Conservation (phyloP, 2,888 invertebrate genomes). For the Melieria picta region DNA sequence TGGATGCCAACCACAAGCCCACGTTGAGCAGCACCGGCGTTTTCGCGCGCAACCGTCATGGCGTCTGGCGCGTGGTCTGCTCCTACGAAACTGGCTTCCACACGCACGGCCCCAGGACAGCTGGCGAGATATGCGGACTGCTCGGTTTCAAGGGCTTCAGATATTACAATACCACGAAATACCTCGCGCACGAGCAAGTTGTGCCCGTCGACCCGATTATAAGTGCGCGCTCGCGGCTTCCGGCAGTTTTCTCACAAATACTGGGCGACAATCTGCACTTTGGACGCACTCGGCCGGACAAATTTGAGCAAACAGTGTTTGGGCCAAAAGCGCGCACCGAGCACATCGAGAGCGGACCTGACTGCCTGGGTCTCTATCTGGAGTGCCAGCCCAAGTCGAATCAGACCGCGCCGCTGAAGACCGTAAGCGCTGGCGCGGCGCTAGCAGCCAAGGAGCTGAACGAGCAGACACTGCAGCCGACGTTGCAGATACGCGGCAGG, state of each 20-base stretch:
- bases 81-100: conserved; percentile 63
- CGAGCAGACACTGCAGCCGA: conserved; percentile 46
- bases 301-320: conserved; percentile 6
- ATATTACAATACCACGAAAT: conserved; percentile 54
- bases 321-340: conserved; percentile 41
- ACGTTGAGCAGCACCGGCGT: conserved; percentile 72
- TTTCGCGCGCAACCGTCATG: conserved; percentile 71
- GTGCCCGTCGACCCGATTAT: conserved; percentile 57
- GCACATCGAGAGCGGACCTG: conserved; percentile 40
- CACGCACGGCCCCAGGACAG: conserved; percentile 61
- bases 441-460: conserved; percentile 13
- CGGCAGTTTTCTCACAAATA: conserved; percentile 37
- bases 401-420: conserved; percentile 53
- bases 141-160: conserved; percentile 71
- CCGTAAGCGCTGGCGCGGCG: conserved; percentile 53
- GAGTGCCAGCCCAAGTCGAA: conserved; percentile 59
- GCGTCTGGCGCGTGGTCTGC: conserved; percentile 76
- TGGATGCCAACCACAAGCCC: conserved; percentile 73
- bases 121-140: conserved; percentile 72
- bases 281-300: conserved; percentile 28
- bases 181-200: conserved; percentile 42
- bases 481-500: conserved; percentile 46
- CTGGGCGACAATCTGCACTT: conserved; percentile 53
- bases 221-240: conserved; percentile 26
- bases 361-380: conserved; percentile 59